Percentiles rank a stretch among this genome's conserved stretches.
Evolutionary conservation across 1,140 invertebrate species (phyloP).

Genomic region (Dermatophagoides farinae): DNA sequence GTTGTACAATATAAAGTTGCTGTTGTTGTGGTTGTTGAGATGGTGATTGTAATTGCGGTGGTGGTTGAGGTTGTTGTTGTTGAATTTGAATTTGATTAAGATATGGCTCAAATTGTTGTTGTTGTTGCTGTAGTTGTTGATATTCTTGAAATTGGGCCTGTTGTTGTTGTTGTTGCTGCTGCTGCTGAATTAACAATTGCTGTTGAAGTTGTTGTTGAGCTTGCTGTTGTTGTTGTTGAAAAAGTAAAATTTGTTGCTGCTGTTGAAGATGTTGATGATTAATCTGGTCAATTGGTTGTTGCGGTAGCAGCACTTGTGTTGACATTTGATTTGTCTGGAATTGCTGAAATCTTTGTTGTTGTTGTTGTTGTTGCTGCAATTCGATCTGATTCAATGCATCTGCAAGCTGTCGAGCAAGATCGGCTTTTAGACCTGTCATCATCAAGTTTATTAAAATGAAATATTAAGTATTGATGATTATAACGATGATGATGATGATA

Average conservation of each 20-base stretch:
- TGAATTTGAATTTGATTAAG: slow-evolving; percentile 12
- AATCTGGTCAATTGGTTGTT: neutral
- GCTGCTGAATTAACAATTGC: neutral
- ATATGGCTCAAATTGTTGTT: neutral
- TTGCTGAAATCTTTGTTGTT: neutral
- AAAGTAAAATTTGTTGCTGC: neutral
- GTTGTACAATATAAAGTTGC: neutral
- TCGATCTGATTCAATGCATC: slow-evolving; percentile 10
- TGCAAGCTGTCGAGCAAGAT: slow-evolving; percentile 13
- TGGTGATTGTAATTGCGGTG: neutral
- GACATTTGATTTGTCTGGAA: neutral
- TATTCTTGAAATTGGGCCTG: too few species aligned
- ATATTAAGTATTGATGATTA: too few species aligned
- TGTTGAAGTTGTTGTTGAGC: neutral
- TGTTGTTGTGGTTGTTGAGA: neutral
- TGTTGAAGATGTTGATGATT: neutral
- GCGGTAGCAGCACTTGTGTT: neutral
- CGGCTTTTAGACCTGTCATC: slow-evolving; percentile 15
- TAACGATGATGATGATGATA: too few species aligned
- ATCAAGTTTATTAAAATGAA: neutral
- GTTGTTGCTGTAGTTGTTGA: slow-evolving; percentile 3
- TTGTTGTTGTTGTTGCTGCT: slow-evolving; percentile 9
- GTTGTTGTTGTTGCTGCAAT: neutral
- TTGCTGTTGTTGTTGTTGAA: neutral
- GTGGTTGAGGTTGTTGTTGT: slow-evolving; percentile 8